Percentiles rank a stretch among this genome's conserved stretches.
Evolutionary conservation across 2,113 vertebrate species (phyloP).

Genomic region (Pterophyllum scalare): DNA sequence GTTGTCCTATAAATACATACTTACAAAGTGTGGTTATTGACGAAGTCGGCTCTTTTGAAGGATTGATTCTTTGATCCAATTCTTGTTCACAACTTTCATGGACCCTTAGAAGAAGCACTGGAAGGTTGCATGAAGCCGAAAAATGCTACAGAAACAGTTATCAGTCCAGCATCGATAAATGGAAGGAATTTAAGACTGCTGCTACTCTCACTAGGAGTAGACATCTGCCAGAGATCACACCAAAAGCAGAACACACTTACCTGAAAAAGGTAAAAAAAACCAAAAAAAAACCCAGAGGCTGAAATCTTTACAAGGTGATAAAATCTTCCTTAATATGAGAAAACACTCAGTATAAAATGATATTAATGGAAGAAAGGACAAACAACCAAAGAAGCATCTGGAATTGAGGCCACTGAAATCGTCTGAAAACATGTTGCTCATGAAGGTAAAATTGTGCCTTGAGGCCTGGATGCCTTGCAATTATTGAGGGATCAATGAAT

Average conservation of each 20-base stretch:
- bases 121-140: neutral
- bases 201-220: neutral
- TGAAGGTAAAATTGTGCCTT: accelerated
- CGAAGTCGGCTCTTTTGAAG: no score
- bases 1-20: neutral
- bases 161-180: neutral
- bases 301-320: neutral
- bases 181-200: neutral
- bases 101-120: neutral
- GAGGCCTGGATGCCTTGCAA: neutral
- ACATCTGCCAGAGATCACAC: no score
- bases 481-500: neutral
- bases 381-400: neutral
- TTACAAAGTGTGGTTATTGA: no score
- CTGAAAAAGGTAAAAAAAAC: neutral
- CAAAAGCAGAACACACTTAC: neutral
- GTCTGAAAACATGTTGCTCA: neutral
- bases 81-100: no score
- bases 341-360: neutral
- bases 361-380: no score
- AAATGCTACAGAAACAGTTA: neutral
- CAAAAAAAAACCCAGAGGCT: neutral
- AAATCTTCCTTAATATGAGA: neutral
- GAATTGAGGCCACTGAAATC: no score
- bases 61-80: no score